Percentiles rank a stretch among this genome's conserved stretches.
These are phyloP conservation scores for Oreochromis aureus DNA, from an alignment of 2,113 vertebrate genomes.

Conservation along the genomic window DNA sequence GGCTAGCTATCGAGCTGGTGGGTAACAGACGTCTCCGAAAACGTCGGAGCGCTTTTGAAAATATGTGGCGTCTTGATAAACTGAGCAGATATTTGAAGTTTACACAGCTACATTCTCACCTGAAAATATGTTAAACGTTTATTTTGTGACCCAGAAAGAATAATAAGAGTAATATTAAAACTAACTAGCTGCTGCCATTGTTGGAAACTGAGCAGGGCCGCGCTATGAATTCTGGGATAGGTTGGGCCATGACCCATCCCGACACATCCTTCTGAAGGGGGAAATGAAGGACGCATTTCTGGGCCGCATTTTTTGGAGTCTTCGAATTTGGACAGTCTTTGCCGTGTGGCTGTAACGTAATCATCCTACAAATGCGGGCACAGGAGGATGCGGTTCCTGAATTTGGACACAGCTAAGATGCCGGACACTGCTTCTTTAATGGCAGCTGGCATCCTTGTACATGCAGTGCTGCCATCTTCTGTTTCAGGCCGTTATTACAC, in stretches of 20 bases:
- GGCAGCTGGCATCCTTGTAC: too few species aligned
- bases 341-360: rapidly evolving
- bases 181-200: rapidly evolving
- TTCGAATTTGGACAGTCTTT: neutral
- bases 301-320: neutral
- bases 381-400: rapidly evolving
- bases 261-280: neutral
- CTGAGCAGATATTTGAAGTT: rapidly evolving
- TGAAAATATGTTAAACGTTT: neutral
- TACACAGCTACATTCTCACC: neutral
- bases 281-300: neutral
- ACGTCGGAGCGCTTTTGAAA: rapidly evolving
- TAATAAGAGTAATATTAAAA: neutral
- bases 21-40: rapidly evolving
- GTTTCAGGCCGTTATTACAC: neutral
- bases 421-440: too few species aligned
- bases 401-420: too few species aligned
- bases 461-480: neutral
- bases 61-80: rapidly evolving
- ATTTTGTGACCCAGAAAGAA: neutral
- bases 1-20: rapidly evolving
- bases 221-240: neutral
- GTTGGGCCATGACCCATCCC: neutral
- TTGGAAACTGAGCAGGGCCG: neutral
- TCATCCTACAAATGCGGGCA: neutral